phyloP scores from a whole-genome alignment of 1,140 invertebrate species.

The Pristionchus pacificus region DNA sequence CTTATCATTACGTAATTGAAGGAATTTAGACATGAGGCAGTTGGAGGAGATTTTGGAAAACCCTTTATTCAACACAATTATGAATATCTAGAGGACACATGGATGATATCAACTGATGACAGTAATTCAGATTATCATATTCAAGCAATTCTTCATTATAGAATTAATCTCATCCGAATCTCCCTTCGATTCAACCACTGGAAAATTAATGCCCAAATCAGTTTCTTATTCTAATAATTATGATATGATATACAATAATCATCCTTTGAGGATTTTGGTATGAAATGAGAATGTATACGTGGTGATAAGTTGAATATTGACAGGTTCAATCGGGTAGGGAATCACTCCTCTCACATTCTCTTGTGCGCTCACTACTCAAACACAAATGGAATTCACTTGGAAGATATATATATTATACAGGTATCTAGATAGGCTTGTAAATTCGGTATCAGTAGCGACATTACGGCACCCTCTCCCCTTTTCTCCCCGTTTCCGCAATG shows the following conservation, averaged over 20 bases:
- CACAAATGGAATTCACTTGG: slow-evolving; percentile 63
- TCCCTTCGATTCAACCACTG: slow-evolving; percentile 46
- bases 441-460: neutral
- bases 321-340: slow-evolving; percentile 42
- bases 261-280: slow-evolving; percentile 64
- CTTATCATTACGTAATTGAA: neutral
- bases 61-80: slow-evolving; percentile 57
- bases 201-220: neutral
- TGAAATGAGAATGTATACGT: slow-evolving; percentile 14
- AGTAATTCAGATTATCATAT: too few relatives aligned
- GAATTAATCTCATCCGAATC: slow-evolving; percentile 22
- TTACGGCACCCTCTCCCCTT: too few relatives aligned
- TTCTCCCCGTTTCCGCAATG: too few relatives aligned
- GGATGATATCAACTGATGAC: slow-evolving; percentile 46
- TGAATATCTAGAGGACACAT: slow-evolving; percentile 64
- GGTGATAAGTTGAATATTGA: neutral
- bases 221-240: slow-evolving; percentile 58
- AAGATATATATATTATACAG: slow-evolving; percentile 62
- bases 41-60: slow-evolving; percentile 7
- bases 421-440: neutral
- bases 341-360: slow-evolving; percentile 61
- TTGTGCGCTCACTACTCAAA: slow-evolving; percentile 60
- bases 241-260: slow-evolving; percentile 61
- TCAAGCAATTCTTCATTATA: slow-evolving; percentile 12
- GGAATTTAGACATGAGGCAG: neutral